Conservation (phyloP, 2,797 vertebrate species). For the Poeciliopsis infans region DNA sequence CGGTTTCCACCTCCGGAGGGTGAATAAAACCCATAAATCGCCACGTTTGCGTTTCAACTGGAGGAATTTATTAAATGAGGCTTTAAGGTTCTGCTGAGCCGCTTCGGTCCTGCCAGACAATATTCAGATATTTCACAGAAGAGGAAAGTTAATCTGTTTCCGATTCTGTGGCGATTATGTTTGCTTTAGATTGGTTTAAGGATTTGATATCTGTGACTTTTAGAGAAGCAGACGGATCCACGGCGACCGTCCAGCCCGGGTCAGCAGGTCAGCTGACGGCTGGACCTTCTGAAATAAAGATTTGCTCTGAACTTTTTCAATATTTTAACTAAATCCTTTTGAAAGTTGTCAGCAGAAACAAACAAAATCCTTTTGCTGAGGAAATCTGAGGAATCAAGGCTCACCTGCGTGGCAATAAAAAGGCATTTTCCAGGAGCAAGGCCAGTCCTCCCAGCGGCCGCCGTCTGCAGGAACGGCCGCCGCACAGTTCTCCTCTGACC, state of each 20-base stretch:
- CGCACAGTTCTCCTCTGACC: rapidly evolving
- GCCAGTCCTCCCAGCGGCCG: slow-evolving; percentile 25
- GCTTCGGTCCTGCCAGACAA: not conserved
- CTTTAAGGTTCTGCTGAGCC: not conserved
- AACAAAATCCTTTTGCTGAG: not conserved
- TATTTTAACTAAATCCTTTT: not conserved
- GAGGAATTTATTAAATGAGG: not conserved
- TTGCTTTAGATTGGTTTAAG: not conserved
- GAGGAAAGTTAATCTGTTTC: not conserved
- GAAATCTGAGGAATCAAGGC: not conserved
- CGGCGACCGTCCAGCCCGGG: not conserved
- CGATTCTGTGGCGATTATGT: not conserved
- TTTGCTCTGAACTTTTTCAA: not conserved
- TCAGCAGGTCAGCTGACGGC: not conserved
- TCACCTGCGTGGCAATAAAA: slow-evolving; percentile 45
- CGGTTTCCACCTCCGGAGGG: not conserved
- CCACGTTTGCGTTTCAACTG: not conserved
- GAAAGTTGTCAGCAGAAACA: not conserved
- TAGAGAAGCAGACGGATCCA: not conserved
- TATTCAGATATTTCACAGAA: not conserved
- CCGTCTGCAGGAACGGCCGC: rapidly evolving
- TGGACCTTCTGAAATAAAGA: not conserved
- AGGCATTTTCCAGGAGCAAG: not conserved
- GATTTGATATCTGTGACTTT: not conserved
- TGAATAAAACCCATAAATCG: not conserved